Conservation (phyloP, 2,888 invertebrate species). For the Hydraecia micacea region DNA sequence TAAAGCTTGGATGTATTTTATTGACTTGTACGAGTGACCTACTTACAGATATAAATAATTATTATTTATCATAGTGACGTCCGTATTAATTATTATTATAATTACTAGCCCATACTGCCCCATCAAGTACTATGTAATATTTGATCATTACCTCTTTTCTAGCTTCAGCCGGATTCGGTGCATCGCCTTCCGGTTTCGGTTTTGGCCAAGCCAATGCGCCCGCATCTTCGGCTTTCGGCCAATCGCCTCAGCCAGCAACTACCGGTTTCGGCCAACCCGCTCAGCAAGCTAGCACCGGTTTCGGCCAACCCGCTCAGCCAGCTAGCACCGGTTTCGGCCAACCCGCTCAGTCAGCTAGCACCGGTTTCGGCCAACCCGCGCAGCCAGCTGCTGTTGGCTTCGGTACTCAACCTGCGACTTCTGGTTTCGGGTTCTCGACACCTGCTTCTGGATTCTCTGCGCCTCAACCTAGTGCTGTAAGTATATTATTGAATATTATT, state of each 20-base stretch:
- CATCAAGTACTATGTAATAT: background rate
- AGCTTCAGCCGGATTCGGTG: constrained; percentile 70
- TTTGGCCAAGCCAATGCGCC: constrained; percentile 71
- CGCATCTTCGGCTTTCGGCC: constrained; percentile 69
- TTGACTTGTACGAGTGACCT: no score
- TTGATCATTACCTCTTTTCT: background rate
- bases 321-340: constrained; percentile 68
- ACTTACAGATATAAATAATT: background rate
- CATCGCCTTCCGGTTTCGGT: constrained; percentile 71
- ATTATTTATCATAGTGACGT: background rate
- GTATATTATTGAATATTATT: constrained; percentile 38
- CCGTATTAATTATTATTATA: background rate
- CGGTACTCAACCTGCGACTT: constrained; percentile 41
- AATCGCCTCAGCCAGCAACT: background rate
- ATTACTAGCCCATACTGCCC: background rate
- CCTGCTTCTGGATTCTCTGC: constrained; percentile 82
- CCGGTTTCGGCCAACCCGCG: constrained; percentile 71
- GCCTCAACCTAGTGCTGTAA: constrained; percentile 72
- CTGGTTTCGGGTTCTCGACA: constrained; percentile 77
- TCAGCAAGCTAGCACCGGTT: constrained; percentile 59
- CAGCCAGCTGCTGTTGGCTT: constrained; percentile 67
- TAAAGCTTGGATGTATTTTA: no score
- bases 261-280: constrained; percentile 65
- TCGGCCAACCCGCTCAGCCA: constrained; percentile 70
- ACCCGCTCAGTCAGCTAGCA: constrained; percentile 4